These are phyloP conservation scores for Drosophila recens DNA, from an alignment of 2,888 invertebrate genomes.

Conservation along the genomic window DNA sequence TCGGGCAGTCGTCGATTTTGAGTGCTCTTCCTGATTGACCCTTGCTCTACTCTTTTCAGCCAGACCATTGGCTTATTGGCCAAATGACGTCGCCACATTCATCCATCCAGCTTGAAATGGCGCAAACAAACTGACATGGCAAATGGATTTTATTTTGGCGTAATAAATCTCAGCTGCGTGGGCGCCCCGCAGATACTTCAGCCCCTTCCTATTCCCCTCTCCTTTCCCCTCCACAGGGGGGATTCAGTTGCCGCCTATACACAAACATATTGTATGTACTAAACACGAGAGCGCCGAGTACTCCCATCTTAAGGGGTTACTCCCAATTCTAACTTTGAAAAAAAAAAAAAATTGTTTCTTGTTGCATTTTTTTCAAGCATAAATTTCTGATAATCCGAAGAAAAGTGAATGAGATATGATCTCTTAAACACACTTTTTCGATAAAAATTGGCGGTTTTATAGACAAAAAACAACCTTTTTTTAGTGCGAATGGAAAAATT, in stretches of 20 bases:
- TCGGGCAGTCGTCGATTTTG: not conserved
- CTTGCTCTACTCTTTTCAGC: not conserved
- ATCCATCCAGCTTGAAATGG: slow-evolving; percentile 9
- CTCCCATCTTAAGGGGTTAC: slow-evolving; percentile 14
- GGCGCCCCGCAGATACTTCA: slow-evolving; percentile 51
- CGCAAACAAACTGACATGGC: slow-evolving; percentile 35
- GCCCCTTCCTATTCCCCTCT: not conserved
- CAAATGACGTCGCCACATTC: slow-evolving; percentile 26
- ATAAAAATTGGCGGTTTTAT: too few relatives aligned
- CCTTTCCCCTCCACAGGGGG: not conserved
- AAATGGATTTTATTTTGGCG: slow-evolving; percentile 42
- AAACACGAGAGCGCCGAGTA: slow-evolving; percentile 1
- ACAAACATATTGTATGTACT: slow-evolving; percentile 1
- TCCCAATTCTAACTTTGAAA: too few relatives aligned
- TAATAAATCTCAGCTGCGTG: slow-evolving; percentile 60
- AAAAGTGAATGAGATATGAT: too few relatives aligned
- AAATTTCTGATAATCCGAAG: too few relatives aligned
- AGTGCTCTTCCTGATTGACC: not conserved
- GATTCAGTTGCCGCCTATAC: slow-evolving; percentile 19
- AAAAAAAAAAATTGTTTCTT: too few relatives aligned
- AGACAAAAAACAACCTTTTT: too few relatives aligned
- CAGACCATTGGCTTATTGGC: slow-evolving; percentile 25
- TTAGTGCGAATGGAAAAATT: too few relatives aligned
- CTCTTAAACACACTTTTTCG: too few relatives aligned
- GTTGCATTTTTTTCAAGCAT: too few relatives aligned